Evolutionary conservation across 2,113 vertebrate genomes (phyloP).

Genomic region (Thymallus thymallus): DNA sequence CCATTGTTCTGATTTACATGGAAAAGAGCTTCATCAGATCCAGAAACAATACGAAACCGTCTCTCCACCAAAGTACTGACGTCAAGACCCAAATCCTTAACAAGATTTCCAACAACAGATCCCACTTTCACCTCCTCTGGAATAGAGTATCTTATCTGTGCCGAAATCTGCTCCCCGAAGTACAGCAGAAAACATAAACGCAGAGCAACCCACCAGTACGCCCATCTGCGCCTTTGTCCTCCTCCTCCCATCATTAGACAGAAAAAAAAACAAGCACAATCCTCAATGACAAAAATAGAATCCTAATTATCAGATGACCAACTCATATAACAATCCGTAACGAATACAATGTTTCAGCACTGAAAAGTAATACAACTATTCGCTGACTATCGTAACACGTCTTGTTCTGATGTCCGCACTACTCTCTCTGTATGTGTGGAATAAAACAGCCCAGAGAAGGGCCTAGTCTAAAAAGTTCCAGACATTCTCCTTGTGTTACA

Average conservation of each 20-base stretch:
- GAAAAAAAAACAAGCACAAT: neutral
- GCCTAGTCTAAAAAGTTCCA: neutral
- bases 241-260: constrained; percentile 1
- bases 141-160: no score
- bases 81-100: no score
- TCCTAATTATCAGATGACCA: no score
- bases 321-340: no score
- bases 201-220: constrained; percentile 1
- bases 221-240: constrained; percentile 15
- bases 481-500: constrained; percentile 8
- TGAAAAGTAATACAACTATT: no score
- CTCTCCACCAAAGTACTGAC: no score
- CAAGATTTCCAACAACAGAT: no score
- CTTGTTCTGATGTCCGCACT: neutral
- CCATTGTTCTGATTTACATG: constrained; percentile 51
- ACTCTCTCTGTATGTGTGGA: constrained; percentile 31
- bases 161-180: constrained; percentile 17
- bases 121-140: no score
- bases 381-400: neutral
- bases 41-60: constrained; percentile 64
- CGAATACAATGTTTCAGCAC: no score
- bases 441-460: constrained; percentile 4
- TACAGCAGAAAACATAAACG: constrained; percentile 19
- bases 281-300: neutral
- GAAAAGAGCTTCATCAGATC: constrained; percentile 27